Base-by-base conservation (phyloP, 1,140 invertebrate species). In the Scylla paramamosain region DNA sequence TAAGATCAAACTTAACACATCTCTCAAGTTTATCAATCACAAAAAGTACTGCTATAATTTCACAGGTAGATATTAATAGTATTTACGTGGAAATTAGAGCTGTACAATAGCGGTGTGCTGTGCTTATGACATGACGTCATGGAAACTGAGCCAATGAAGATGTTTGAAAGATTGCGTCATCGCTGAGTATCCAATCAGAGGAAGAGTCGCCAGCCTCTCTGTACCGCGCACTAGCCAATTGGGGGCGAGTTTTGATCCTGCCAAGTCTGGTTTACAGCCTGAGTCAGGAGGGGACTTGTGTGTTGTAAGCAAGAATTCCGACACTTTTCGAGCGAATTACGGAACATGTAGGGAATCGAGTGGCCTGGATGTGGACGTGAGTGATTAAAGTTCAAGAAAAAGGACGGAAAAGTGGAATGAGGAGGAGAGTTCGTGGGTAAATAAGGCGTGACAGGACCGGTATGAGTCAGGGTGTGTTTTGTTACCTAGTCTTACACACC, bases 71-170 rank as follows among this genome's bases (percentile, higher is more conserved):
- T 1, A 77, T 25, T 77, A 7, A n/a, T 77, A n/a, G 67, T n/a
- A 20, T 77, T 77, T 16, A 59, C 52, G 52, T 59, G 52, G n/a
- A 77, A 77, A 77, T 77, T n/a, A 77, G 25, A n/a, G 3, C 67
- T 52, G 12, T 28, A 48, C 3, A 31, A 46, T 39, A 29, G 28
- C 32, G 28, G 28, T 1, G 89, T 20, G 32, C 59, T 90, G 89
- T 39, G n/a, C 91, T n/a, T 39, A 82, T 2, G 39, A 2, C 1
- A n/a, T 93, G 91, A 95, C 94, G 91, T 94, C 88, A 94, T 31
- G 10, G 29, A 83, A 0, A 2, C 20, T 46, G 10, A 31, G 14
- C 93, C 88, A 94, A 94, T 91, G 88, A 94, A 4, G 45, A 45
- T 7, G 6, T 25, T 20, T 28, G 67, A 28, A 45, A 28, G 31